Conservation (phyloP, 2,113 vertebrate species). For the Gambusia affinis region DNA sequence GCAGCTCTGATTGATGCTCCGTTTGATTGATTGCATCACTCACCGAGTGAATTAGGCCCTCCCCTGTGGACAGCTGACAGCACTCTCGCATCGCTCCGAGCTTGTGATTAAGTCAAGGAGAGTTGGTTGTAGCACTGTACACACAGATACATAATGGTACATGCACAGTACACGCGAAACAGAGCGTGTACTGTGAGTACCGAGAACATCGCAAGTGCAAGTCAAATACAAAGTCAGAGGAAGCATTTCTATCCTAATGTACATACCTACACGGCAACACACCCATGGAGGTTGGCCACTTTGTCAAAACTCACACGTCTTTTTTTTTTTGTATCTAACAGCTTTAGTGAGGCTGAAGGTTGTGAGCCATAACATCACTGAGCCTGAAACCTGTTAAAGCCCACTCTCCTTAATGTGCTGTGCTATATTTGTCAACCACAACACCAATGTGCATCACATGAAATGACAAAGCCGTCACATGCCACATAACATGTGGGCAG, state of each 20-base stretch:
- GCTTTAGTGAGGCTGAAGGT: conserved; percentile 29
- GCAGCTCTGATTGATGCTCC: conserved; percentile 71
- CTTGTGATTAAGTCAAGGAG: conserved; percentile 74
- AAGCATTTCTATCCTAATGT: conserved; percentile 5
- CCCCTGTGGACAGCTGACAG: conserved; percentile 77
- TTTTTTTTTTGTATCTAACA: conserved; percentile 14
- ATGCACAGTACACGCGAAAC: conserved; percentile 11
- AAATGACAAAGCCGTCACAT: conserved; percentile 71
- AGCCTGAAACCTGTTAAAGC: conserved; percentile 48
- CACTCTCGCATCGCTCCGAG: conserved; percentile 70
- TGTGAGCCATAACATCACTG: conserved; percentile 23
- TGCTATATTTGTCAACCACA: conserved; percentile 70
- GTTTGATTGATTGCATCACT: conserved; percentile 79
- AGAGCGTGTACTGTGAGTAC: conserved; percentile 11
- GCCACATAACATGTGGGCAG: conserved; percentile 62
- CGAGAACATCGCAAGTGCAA: conserved; percentile 15
- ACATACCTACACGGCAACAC: conserved; percentile 2
- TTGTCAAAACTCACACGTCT: conserved; percentile 30
- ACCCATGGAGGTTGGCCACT: conserved; percentile 15
- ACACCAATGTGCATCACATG: conserved; percentile 59
- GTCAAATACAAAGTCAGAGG: conserved; percentile 13
- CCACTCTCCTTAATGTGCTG: conserved; percentile 57
- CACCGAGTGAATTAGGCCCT: conserved; percentile 76
- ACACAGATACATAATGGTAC: conserved; percentile 36
- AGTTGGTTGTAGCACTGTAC: conserved; percentile 63